Percentiles rank a stretch among this genome's conserved stretches.
phyloP scores from a whole-genome alignment of 2,113 vertebrate genomes.

The Eptesicus fuscus region DNA sequence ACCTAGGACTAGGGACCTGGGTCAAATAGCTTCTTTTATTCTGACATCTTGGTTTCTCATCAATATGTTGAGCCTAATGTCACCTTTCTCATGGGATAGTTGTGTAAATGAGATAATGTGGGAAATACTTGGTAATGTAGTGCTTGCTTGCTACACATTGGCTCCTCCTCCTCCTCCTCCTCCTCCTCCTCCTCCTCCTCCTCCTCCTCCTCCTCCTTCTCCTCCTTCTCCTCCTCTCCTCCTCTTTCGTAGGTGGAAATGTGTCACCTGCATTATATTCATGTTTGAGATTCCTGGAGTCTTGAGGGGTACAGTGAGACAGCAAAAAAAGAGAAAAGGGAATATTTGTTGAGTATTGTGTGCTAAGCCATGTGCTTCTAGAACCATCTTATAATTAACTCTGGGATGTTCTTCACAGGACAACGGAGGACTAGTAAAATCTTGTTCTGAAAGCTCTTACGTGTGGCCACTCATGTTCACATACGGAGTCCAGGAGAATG shows the following conservation, averaged over 20 bases:
- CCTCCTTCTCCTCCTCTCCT: not conserved
- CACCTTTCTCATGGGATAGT: not conserved
- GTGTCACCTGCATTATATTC: not conserved
- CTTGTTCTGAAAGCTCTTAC: not conserved
- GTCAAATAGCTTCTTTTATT: not conserved
- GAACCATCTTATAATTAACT: not conserved
- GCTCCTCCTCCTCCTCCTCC: not conserved
- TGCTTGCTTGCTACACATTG: not conserved
- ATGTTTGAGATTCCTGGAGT: not conserved
- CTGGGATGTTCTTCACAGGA: not conserved
- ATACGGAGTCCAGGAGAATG: not conserved
- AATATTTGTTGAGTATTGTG: not conserved
- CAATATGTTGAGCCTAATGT: not conserved
- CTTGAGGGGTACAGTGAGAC: not conserved
- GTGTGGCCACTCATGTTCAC: not conserved
- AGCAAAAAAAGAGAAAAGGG: not conserved
- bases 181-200: not conserved
- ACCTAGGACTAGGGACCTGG: not conserved
- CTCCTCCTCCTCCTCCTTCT: not conserved
- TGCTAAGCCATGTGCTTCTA: not conserved
- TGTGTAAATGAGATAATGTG: not conserved
- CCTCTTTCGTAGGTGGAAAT: not conserved
- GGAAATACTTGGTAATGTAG: accelerated
- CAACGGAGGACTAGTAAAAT: not conserved
- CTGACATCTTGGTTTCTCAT: not conserved